phyloP scores from a whole-genome alignment of 1,140 invertebrate genomes.

The Heliconius eleuchia region DNA sequence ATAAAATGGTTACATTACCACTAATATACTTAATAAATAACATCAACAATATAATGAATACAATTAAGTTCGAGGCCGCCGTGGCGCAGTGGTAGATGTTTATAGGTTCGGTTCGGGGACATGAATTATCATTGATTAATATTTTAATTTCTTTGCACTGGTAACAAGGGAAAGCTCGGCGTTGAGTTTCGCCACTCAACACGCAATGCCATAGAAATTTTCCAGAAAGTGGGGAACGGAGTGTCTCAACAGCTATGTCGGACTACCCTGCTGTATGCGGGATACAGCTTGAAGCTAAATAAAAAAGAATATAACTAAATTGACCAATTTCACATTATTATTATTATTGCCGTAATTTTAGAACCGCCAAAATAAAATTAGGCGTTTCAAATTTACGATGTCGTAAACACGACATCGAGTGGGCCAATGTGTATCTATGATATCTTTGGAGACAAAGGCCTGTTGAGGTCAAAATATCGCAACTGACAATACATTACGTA shows the following conservation, averaged over 20 bases:
- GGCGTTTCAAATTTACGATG: not conserved
- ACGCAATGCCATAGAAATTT: no score
- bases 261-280: no score
- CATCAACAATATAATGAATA: constrained; percentile 14
- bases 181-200: no score
- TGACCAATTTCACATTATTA: not conserved
- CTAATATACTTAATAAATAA: constrained; percentile 24
- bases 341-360: not conserved
- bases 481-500: constrained; percentile 26
- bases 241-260: no score
- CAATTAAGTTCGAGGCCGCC: no score
- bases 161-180: no score
- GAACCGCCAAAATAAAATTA: constrained; percentile 7
- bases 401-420: not conserved
- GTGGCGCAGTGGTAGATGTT: no score
- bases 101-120: no score
- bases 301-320: not conserved
- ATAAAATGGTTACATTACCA: constrained; percentile 31
- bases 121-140: no score
- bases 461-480: constrained; percentile 25
- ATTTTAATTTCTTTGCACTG: no score
- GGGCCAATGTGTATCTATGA: constrained; percentile 6
- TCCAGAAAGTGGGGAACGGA: no score
- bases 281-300: no score
- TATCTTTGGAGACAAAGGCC: constrained; percentile 23